Base-by-base conservation (phyloP, 2,888 invertebrate species). In the Cremastobaeus sp. region DNA sequence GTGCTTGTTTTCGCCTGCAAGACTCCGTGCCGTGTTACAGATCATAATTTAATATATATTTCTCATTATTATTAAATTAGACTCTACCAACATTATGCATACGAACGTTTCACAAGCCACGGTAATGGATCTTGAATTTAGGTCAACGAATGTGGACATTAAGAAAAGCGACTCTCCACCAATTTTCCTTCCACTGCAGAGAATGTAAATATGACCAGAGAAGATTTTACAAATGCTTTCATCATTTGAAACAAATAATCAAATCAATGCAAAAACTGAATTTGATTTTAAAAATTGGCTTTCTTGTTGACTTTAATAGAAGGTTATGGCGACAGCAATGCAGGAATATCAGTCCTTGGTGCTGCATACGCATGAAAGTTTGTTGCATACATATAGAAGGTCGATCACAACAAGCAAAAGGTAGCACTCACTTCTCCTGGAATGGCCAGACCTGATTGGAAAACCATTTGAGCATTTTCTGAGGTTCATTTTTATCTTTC, bases 301-400 rank as follows among this genome's bases (percentile, higher is more conserved):
- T n/a, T n/a, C 11, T 4, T 48, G 3, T 37, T 41, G 8, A 30
- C 12, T 6, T 14, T 47, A 41, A 12, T 11, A 69, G 72, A 65
- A 25, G 59, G 65, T 89, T 99, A 99, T 89, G 99, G 99, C 69
- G 99, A 99, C 88, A 90, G 89, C 68, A 99, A 99, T 55, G 99
- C 99, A 0, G 88, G 91, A 34, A 93, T 96, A 77, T 99, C 99
- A 30, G 98, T 99, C 8, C 97, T 99, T 1, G 96, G 98, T 72
- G 97, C 97, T 3, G 98, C 99, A 0, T 99, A 99, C 89, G 99
- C 99, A 0, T 99, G 99, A 90, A 99, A 99, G 89, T 94, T 95
- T 86, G 97, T 92, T n/a, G 97, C 96, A 0, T 99, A 95, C 99
- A 99, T 89, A 98, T 97, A 0, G 99, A 99, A 90, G 99, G 99